Base-by-base conservation (phyloP, 2,113 vertebrate species). In the Dasyornis broadbenti region DNA sequence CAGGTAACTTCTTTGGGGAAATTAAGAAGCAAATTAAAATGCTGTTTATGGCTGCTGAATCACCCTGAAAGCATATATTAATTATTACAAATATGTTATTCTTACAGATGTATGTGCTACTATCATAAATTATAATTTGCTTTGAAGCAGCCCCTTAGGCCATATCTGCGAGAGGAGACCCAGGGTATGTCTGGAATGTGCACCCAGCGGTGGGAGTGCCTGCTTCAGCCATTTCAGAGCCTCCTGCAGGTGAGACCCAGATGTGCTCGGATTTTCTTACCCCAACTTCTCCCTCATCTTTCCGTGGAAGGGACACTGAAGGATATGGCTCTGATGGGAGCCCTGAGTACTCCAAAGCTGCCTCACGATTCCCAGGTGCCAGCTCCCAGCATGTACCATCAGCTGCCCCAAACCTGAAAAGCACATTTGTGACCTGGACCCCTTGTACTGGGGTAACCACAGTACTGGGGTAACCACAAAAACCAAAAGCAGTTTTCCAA, bases 21-120 rank as follows among this genome's bases (percentile, higher is more conserved):
- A 91, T 86, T n/a, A 86, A 66, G 64, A 78, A 91, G 80, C 57
- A 82, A 91, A 79, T 71, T 75, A 56, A 96, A 92, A n/a, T 77
- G 50, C 40, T 85, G 37, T 87, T 94, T 91, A 75, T 69, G 73
- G n/a, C 56, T 1, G 6, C 16, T 54, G 64, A 66, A 89, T 78
- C 39, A 68, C 69, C 18, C 77, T 84, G 69, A 82, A 75, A 92
- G 37, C 64, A 57, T 56, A 19, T 86, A 92, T 80, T 95, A 94
- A 92, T 94, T 76, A 77, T 52, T 50, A 84, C 15, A 18, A 81
- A 72, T 42, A 71, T 31, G 27, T 45, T 77, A 82, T 88, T 86
- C 45, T 49, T 77, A 30, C 23, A 92, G 40, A 81, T 68, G 19
- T 59, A 60, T 64, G 26, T 61, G 56, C 22, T 82, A 22, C 57